A percentile compares a stretch with the other conserved stretches of the same genome.
Conservation (phyloP, 2,888 invertebrate genomes). For the Gasteruption jaculator region DNA sequence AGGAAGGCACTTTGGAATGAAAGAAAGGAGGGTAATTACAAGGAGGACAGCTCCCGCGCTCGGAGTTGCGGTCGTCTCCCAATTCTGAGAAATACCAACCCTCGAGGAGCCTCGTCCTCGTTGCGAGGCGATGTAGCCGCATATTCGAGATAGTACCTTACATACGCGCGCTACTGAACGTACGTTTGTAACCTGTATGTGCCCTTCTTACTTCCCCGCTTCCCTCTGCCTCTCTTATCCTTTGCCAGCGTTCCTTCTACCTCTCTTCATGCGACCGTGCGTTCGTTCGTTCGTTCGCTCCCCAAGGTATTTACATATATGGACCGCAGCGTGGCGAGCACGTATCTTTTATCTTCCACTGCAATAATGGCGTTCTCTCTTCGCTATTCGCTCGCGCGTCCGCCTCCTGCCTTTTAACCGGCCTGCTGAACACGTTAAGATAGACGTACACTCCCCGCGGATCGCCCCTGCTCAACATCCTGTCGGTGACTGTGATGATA, state of each 20-base stretch:
- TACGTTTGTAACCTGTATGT: slow-evolving; percentile 31
- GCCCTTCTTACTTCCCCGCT: slow-evolving; percentile 6
- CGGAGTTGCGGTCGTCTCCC: slow-evolving; percentile 42
- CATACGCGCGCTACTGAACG: slow-evolving; percentile 48
- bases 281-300: slow-evolving; percentile 44
- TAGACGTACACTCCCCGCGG: slow-evolving; percentile 27
- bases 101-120: background rate
- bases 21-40: slow-evolving; percentile 48
- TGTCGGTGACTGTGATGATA: too few species aligned
- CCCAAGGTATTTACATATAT: slow-evolving; percentile 50
- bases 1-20: slow-evolving; percentile 17
- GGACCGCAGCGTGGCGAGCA: slow-evolving; percentile 44
- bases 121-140: slow-evolving; percentile 44
- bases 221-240: slow-evolving; percentile 4
- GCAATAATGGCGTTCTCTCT: slow-evolving; percentile 36
- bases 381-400: slow-evolving; percentile 29
- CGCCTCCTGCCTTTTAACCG: slow-evolving; percentile 33
- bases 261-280: slow-evolving; percentile 23
- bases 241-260: slow-evolving; percentile 17
- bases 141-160: slow-evolving; percentile 52
- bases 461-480: slow-evolving; percentile 15
- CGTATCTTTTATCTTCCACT: slow-evolving; percentile 49
- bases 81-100: slow-evolving; percentile 46
- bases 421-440: slow-evolving; percentile 39
- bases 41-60: slow-evolving; percentile 47